Evolutionary conservation across 2,797 vertebrate genomes (phyloP).

Genomic region (Helostoma temminkii): DNA sequence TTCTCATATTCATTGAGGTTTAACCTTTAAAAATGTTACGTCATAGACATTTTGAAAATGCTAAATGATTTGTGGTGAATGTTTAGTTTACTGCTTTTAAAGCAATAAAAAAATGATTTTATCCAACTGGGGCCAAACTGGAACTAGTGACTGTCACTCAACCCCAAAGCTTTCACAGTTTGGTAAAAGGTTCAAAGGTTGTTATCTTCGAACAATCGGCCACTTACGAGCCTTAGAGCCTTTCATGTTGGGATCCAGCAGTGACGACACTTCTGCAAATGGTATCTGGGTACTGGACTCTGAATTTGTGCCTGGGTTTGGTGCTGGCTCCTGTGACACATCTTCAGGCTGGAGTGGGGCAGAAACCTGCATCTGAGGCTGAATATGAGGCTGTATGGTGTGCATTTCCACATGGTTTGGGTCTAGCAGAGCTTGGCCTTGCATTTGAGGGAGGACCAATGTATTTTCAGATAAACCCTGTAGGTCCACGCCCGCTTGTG

Average conservation of each 20-base stretch:
- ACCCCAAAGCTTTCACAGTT: neutral
- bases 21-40: neutral
- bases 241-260: slow-evolving; percentile 89
- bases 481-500: slow-evolving; percentile 52
- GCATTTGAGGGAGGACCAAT: slow-evolving; percentile 66
- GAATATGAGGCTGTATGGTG: slow-evolving; percentile 57
- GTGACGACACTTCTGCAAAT: slow-evolving; percentile 86
- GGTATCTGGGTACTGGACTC: slow-evolving; percentile 71
- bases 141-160: neutral
- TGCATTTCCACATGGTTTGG: slow-evolving; percentile 70
- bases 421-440: slow-evolving; percentile 61
- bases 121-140: neutral
- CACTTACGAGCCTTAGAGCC: slow-evolving; percentile 87
- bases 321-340: slow-evolving; percentile 31
- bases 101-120: neutral
- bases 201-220: neutral
- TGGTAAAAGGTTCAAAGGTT: neutral
- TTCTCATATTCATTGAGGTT: neutral
- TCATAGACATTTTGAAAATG: too few relatives aligned
- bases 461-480: slow-evolving; percentile 72
- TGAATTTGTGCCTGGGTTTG: slow-evolving; percentile 24
- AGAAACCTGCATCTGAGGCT: slow-evolving; percentile 64
- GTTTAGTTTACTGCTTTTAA: neutral
- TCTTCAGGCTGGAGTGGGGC: slow-evolving; percentile 35
- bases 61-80: neutral